Conservation (phyloP, 2,888 invertebrate species). For the Ophion ellenae region DNA sequence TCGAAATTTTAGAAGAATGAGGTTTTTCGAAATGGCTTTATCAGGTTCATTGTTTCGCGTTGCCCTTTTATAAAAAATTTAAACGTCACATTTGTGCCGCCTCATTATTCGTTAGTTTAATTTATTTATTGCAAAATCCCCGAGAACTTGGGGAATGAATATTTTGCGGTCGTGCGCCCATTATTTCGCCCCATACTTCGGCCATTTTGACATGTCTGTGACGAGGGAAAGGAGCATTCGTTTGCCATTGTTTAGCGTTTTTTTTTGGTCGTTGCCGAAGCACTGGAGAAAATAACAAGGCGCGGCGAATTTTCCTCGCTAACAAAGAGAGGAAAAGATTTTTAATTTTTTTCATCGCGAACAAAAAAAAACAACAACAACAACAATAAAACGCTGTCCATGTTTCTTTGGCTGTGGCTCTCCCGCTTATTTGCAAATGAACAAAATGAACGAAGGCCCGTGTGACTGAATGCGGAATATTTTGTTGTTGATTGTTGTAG, state of each 20-base stretch:
- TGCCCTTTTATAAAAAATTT: not conserved
- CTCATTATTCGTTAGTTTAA: not conserved
- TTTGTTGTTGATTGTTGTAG: constrained; percentile 83
- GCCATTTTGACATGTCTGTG: constrained; percentile 10
- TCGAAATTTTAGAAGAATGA: not conserved
- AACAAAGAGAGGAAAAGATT: not conserved
- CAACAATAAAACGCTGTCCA: constrained; percentile 73
- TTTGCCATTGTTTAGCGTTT: not conserved
- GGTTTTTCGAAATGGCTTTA: not conserved
- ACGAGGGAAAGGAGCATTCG: not conserved
- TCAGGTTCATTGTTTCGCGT: not conserved
- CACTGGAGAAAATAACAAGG: not conserved
- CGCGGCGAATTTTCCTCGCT: not conserved
- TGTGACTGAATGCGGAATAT: constrained; percentile 79
- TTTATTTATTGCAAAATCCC: not conserved
- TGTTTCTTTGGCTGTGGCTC: constrained; percentile 80
- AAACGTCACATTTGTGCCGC: not conserved
- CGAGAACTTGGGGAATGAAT: not conserved
- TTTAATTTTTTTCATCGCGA: not conserved
- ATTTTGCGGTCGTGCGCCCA: constrained; percentile 25
- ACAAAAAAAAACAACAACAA: constrained; percentile 2
- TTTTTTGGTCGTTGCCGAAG: constrained; percentile 29
- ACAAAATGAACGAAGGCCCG: constrained; percentile 58
- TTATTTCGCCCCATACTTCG: constrained; percentile 29
- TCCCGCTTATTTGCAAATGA: constrained; percentile 50